Evolutionary conservation across 2,113 vertebrate species (phyloP).

Genomic region (Cygnus atratus): DNA sequence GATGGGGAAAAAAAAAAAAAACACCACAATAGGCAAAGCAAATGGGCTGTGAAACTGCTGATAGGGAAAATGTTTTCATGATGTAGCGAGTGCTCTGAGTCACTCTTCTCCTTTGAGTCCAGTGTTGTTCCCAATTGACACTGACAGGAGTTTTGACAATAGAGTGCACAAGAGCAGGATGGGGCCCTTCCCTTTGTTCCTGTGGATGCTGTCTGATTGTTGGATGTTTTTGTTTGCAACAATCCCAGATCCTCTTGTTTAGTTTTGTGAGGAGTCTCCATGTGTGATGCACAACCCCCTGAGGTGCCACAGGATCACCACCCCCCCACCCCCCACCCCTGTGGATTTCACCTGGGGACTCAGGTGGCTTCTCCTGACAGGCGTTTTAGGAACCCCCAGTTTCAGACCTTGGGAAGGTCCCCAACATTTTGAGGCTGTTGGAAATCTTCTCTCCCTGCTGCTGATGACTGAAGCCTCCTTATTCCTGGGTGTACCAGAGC

Average conservation of each 20-base stretch:
- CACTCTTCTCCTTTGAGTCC: neutral
- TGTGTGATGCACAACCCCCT: accelerated
- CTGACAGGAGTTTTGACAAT: neutral
- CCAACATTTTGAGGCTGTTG: neutral
- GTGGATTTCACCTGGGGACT: neutral
- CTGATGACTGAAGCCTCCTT: neutral
- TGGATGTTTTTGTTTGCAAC: accelerated
- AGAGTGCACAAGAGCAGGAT: accelerated
- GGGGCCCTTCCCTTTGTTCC: neutral
- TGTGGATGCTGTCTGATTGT: neutral
- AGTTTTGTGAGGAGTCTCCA: neutral
- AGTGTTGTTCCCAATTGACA: accelerated
- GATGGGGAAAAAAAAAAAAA: neutral
- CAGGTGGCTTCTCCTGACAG: neutral
- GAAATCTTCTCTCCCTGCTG: neutral
- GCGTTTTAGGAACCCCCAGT: neutral
- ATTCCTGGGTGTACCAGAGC: neutral
- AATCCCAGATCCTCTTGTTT: accelerated
- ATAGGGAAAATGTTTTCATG: neutral
- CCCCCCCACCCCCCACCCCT: too few species aligned
- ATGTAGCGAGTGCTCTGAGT: neutral
- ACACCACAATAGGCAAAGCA: constrained; percentile 17
- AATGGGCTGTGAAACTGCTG: constrained; percentile 38
- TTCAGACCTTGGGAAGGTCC: neutral
- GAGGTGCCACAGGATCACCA: too few species aligned